A percentile compares a stretch with the other conserved stretches of the same genome.
Conservation (phyloP, 2,888 invertebrate genomes). For the Platycnemis pennipes region DNA sequence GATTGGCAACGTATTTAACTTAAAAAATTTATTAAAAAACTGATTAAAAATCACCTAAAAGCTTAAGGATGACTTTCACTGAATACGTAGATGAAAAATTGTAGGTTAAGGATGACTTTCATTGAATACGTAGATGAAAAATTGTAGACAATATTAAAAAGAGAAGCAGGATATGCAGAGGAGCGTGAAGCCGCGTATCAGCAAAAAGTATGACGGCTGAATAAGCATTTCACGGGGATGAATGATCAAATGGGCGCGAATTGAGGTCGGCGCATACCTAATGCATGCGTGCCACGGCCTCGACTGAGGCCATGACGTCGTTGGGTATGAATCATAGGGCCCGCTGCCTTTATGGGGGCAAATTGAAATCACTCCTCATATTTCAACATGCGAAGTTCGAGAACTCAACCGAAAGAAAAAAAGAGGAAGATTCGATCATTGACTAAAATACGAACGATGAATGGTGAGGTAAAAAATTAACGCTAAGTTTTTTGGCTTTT, state of each 20-base stretch:
- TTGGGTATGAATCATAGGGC: not conserved
- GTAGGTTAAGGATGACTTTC: too few species aligned
- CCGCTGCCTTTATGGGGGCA: not conserved
- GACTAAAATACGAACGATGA: too few species aligned
- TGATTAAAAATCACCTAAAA: too few species aligned
- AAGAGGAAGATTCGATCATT: not conserved
- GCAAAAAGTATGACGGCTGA: not conserved
- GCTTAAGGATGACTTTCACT: too few species aligned
- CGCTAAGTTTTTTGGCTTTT: too few species aligned
- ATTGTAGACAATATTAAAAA: too few species aligned
- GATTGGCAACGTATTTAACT: too few species aligned
- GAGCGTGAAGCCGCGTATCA: not conserved
- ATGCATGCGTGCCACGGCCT: not conserved
- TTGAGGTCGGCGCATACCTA: not conserved
- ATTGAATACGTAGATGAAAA: too few species aligned
- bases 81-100: too few species aligned
- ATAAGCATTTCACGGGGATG: not conserved
- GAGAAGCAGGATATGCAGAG: too few species aligned
- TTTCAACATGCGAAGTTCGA: not conserved
- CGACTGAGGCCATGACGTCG: not conserved
- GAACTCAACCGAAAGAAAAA: not conserved
- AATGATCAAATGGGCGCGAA: not conserved
- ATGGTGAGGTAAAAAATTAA: too few species aligned
- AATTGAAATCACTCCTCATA: not conserved
- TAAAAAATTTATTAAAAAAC: too few species aligned